These are phyloP conservation scores for Tridacna gigas DNA, from an alignment of 2,888 invertebrate species.

Conservation along the genomic window DNA sequence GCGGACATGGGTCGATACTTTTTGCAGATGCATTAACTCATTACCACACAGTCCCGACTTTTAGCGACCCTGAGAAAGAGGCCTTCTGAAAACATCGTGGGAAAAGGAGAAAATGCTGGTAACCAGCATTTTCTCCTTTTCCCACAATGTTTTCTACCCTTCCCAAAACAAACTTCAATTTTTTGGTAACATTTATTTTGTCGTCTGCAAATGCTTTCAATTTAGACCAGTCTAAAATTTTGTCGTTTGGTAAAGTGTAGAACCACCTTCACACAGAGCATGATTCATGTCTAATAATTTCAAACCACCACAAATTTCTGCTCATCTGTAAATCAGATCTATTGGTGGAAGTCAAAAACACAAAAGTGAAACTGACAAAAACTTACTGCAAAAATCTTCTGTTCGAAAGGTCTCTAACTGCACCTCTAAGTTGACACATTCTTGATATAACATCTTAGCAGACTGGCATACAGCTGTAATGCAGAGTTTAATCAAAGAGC, in stretches of 20 bases:
- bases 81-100: background rate
- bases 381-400: conserved; percentile 71
- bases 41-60: background rate
- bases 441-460: conserved; percentile 68
- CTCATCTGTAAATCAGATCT: too few species aligned
- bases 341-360: too few species aligned
- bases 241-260: background rate
- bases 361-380: too few species aligned
- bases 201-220: background rate
- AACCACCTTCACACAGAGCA: background rate
- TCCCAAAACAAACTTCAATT: too few species aligned
- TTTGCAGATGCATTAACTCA: too few species aligned
- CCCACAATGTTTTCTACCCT: too few species aligned
- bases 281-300: too few species aligned
- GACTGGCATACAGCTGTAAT: conserved; percentile 64
- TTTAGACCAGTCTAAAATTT: background rate
- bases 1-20: too few species aligned
- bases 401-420: conserved; percentile 61
- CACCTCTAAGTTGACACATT: conserved; percentile 64
- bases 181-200: background rate
- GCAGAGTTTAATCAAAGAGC: too few species aligned
- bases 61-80: background rate
- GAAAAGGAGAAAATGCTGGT: background rate
- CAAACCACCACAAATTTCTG: too few species aligned
- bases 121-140: background rate